Conservation (phyloP, 2,888 invertebrate species). For the Teleiodes luculella region DNA sequence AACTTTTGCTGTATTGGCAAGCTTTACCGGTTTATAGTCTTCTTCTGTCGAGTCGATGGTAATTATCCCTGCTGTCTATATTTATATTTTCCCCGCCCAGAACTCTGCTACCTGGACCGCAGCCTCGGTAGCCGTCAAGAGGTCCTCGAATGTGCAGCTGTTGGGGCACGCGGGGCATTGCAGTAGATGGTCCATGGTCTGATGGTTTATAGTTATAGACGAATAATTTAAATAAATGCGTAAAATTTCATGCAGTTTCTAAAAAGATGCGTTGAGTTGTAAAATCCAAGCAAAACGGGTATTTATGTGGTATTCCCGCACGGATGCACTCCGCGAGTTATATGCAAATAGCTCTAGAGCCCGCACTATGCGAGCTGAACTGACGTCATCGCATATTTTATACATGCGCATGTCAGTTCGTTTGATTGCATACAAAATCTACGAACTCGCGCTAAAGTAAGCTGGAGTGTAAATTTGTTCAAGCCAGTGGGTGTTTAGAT, state of each 20-base stretch:
- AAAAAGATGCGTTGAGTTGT: not conserved
- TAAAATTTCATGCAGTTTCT: not conserved
- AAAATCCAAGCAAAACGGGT: not conserved
- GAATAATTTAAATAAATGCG: not conserved
- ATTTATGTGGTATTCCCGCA: not conserved
- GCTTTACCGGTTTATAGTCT: too few species aligned
- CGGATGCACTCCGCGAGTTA: not conserved
- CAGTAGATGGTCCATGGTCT: too few species aligned
- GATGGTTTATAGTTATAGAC: too few species aligned
- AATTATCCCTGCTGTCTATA: too few species aligned
- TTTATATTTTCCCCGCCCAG: too few species aligned
- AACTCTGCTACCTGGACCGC: too few species aligned
- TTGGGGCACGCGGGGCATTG: too few species aligned
- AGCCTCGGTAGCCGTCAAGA: too few species aligned
- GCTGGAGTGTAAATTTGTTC: constrained; percentile 11
- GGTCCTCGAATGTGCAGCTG: too few species aligned
- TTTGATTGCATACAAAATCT: constrained; percentile 14
- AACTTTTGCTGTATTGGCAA: too few species aligned
- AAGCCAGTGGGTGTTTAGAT: not conserved
- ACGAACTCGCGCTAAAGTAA: not conserved
- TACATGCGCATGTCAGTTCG: not conserved
- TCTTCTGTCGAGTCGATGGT: too few species aligned
- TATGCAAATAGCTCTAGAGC: constrained; percentile 4
- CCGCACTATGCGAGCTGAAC: constrained; percentile 6
- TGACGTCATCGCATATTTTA: constrained; percentile 4